These are phyloP conservation scores for Platyrinchus mystaceus DNA, from an alignment of 2,797 vertebrate genomes.

Conservation along the genomic window DNA sequence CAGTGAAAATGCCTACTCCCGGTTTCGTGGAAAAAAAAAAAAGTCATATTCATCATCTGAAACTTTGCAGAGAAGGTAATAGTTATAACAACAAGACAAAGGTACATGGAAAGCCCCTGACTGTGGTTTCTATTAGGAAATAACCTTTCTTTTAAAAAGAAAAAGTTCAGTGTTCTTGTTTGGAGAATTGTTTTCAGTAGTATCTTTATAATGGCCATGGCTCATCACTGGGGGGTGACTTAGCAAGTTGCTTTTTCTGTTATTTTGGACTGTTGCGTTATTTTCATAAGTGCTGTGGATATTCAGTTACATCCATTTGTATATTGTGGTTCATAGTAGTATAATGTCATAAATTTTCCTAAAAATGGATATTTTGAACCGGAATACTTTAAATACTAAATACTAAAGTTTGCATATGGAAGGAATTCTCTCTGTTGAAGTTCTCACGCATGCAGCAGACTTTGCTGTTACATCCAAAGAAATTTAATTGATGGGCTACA, in stretches of 20 bases:
- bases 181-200: slow-evolving; percentile 53
- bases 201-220: slow-evolving; percentile 14
- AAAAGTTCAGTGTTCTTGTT: slow-evolving; percentile 49
- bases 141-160: slow-evolving; percentile 65
- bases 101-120: slow-evolving; percentile 68
- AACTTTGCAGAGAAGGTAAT: slow-evolving; percentile 47
- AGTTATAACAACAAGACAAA: neutral
- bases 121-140: slow-evolving; percentile 62
- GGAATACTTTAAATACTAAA: neutral
- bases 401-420: neutral
- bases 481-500: neutral
- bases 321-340: neutral
- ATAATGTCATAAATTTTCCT: neutral
- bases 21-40: slow-evolving; percentile 33
- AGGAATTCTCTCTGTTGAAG: neutral
- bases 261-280: neutral
- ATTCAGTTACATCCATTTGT: neutral
- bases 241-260: neutral
- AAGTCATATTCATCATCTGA: neutral
- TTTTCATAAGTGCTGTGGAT: neutral
- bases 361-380: neutral
- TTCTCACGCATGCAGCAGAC: neutral
- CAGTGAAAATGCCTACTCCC: slow-evolving; percentile 40
- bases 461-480: neutral
- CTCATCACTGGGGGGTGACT: neutral